Base-by-base conservation (phyloP, 2,888 invertebrate genomes). In the Rugalucina vietnamica region DNA sequence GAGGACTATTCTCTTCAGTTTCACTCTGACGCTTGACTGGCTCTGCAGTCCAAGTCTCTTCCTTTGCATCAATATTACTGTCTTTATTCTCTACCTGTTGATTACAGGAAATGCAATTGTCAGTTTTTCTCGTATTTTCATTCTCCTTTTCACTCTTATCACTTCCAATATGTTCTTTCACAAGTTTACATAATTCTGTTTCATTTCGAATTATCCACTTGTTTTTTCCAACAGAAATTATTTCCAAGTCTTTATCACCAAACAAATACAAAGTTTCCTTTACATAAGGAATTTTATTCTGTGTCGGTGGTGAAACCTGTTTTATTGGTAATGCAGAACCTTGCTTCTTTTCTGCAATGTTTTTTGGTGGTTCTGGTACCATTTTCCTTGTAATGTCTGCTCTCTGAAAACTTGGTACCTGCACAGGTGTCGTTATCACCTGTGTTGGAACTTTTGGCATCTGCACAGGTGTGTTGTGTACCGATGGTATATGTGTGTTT, bases 121-220 rank as follows among this genome's bases (percentile, higher is more conserved):
- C 49, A 78, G 65, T 71, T 81, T 78, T 27, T 71, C 24, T 39
- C 49, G 60, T 21, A 76, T 54, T 36, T 65, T 76, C 70, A 32
- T 78, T 54, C 39, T 72, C 34, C 18, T 10, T 49, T 74, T 71
- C 71, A 49, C 75, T 71, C 37, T 74, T 27, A 43, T 21, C 43
- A 50, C 37, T 32, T 74, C 75, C 29, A 21, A n/a, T 57, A 18
- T 86, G 83, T 54, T 85, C 85, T 54, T 85, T 83, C 24, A 90
- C 90, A 71, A 91, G 84, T 50, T 88, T 83, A 49, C 87, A 88
- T 24, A 93, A 76, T 73, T 93, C 92, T 49, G 88, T 84, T 74
- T 93, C 93, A 85, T 93, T 92, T 72, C 93, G 86, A 8, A 93
- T 91, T 76, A 93, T 92, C 93, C 93, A 93, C 50, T 91, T 90